Conservation (phyloP, 2,113 vertebrate genomes). For the Struthidea cinerea region DNA sequence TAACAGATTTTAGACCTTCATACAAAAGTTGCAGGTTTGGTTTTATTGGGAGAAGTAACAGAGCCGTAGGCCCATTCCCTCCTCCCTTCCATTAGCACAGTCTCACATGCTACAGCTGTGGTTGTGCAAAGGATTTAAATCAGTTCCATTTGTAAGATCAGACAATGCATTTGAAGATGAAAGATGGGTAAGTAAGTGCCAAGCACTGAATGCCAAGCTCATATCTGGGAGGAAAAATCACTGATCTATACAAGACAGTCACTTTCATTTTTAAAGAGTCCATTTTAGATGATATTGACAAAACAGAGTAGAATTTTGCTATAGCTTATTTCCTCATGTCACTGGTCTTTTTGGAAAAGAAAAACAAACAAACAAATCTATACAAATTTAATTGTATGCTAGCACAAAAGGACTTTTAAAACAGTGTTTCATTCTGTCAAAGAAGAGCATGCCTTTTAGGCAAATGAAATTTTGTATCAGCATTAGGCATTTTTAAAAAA, state of each 20-base stretch:
- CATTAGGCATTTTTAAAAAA: background rate
- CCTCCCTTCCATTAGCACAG: background rate
- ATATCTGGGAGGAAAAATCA: background rate
- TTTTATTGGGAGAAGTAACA: background rate
- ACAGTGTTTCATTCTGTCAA: background rate
- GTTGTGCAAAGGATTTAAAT: background rate
- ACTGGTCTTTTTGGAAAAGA: background rate
- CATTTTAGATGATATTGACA: background rate
- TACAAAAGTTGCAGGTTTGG: background rate
- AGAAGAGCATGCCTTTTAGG: background rate
- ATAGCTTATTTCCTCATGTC: background rate
- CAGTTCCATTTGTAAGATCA: background rate
- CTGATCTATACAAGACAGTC: background rate
- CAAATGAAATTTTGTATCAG: background rate
- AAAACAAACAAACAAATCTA: background rate
- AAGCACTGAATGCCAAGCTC: background rate
- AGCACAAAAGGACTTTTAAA: background rate
- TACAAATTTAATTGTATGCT: background rate
- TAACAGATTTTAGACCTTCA: constrained; percentile 25
- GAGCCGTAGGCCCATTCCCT: background rate
- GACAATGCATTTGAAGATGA: background rate
- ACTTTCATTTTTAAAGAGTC: background rate
- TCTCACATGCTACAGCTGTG: background rate
- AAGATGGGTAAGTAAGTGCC: background rate
- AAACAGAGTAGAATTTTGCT: background rate